These are phyloP conservation scores for Embiotoca jacksoni DNA, from an alignment of 2,113 vertebrate species.

Conservation along the genomic window DNA sequence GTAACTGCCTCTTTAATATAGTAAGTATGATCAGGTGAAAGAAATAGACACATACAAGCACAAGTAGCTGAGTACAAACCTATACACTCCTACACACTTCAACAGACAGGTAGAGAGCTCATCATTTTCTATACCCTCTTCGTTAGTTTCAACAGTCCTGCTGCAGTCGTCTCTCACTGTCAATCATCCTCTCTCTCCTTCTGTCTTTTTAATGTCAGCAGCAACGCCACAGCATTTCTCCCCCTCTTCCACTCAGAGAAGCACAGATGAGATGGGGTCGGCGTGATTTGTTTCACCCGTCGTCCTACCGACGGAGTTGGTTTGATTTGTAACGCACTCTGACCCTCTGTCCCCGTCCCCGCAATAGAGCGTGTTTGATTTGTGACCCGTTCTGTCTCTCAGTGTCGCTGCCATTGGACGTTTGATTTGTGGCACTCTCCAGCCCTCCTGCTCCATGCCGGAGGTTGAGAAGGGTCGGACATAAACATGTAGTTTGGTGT, in stretches of 20 bases:
- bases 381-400: slow-evolving; percentile 51
- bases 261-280: slow-evolving; percentile 63
- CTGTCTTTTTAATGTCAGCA: slow-evolving; percentile 56
- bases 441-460: not conserved
- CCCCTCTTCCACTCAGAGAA: slow-evolving; percentile 23
- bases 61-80: too few relatives aligned
- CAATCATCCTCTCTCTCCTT: slow-evolving; percentile 25
- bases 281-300: slow-evolving; percentile 66
- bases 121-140: slow-evolving; percentile 15
- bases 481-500: slow-evolving; percentile 35
- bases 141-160: slow-evolving; percentile 16
- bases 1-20: too few relatives aligned
- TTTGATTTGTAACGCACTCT: slow-evolving; percentile 71
- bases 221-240: not conserved
- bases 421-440: slow-evolving; percentile 64
- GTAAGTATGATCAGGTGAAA: too few relatives aligned
- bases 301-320: slow-evolving; percentile 9
- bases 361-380: slow-evolving; percentile 64
- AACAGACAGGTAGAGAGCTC: not conserved
- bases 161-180: slow-evolving; percentile 3
- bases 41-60: too few relatives aligned
- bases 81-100: too few relatives aligned
- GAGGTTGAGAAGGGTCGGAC: slow-evolving; percentile 26
- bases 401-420: slow-evolving; percentile 21
- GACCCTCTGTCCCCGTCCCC: slow-evolving; percentile 57